Conservation (phyloP, 2,113 vertebrate species). For the Bettongia penicillata region DNA sequence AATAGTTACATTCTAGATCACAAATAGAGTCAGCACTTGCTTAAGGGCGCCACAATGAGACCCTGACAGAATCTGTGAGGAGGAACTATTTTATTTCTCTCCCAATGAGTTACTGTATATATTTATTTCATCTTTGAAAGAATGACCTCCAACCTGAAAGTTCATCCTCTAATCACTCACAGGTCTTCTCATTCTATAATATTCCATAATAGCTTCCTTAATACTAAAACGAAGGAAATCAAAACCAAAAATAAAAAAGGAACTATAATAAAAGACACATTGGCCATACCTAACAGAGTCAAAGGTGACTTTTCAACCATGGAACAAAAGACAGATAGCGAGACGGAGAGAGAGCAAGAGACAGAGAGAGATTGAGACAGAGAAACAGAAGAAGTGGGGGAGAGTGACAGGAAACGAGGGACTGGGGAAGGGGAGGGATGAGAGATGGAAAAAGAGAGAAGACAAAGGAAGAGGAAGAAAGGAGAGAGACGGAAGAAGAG, state of each 20-base stretch:
- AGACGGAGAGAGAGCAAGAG: too few species aligned
- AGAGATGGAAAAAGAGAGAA: too few species aligned
- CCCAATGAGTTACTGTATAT: background rate
- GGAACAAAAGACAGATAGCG: too few species aligned
- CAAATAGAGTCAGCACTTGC: conserved; percentile 21
- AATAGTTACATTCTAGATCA: conserved; percentile 34
- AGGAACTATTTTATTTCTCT: background rate
- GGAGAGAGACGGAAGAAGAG: too few species aligned
- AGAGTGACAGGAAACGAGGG: too few species aligned
- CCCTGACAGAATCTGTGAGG: background rate
- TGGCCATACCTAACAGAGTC: conserved; percentile 19
- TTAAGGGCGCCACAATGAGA: background rate
- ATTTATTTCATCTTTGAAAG: conserved; percentile 62
- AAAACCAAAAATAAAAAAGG: background rate
- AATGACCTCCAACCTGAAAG: conserved; percentile 35
- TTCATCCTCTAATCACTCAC: conserved; percentile 34
- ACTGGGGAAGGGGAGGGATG: too few species aligned
- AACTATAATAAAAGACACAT: background rate
- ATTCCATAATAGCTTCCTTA: conserved; percentile 49
- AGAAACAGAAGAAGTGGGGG: too few species aligned
- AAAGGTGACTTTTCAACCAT: conserved; percentile 22
- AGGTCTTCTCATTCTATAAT: conserved; percentile 26
- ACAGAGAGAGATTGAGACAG: too few species aligned
- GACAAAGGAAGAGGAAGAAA: too few species aligned
- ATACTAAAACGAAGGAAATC: conserved; percentile 51